phyloP scores from a whole-genome alignment of 2,888 invertebrate genomes.

The Heliconius aoede region DNA sequence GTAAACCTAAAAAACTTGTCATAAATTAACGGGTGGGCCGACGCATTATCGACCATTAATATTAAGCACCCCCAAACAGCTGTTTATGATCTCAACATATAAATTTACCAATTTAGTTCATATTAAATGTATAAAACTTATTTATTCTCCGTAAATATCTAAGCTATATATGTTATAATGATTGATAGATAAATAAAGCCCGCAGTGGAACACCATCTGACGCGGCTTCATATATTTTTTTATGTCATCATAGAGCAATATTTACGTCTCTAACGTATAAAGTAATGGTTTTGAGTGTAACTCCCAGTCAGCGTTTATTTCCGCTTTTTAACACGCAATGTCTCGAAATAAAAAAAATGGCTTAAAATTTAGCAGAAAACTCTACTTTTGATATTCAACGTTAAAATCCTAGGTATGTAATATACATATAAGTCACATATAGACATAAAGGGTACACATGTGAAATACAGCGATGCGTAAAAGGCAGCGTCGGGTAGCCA shows the following conservation, averaged over 20 bases:
- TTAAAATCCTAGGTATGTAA: no score
- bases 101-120: neutral
- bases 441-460: neutral
- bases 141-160: no score
- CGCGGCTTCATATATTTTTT: neutral
- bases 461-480: conserved; percentile 7
- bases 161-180: no score
- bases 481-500: conserved; percentile 18
- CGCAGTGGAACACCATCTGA: no score
- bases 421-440: neutral
- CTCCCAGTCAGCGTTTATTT: neutral
- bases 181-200: no score
- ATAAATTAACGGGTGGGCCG: conserved; percentile 49
- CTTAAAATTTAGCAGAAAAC: no score
- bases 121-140: neutral
- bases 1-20: conserved; percentile 54
- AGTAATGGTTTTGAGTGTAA: neutral
- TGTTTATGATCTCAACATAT: conserved; percentile 48
- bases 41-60: conserved; percentile 54
- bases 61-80: conserved; percentile 49
- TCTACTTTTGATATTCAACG: no score
- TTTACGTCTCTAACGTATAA: neutral
- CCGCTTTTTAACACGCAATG: no score
- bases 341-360: no score
- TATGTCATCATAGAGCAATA: neutral